A percentile compares a stretch with the other conserved stretches of the same genome.
These are phyloP conservation scores for Crocodylus rhombifer DNA, from an alignment of 2,797 vertebrate species.

Conservation along the genomic window DNA sequence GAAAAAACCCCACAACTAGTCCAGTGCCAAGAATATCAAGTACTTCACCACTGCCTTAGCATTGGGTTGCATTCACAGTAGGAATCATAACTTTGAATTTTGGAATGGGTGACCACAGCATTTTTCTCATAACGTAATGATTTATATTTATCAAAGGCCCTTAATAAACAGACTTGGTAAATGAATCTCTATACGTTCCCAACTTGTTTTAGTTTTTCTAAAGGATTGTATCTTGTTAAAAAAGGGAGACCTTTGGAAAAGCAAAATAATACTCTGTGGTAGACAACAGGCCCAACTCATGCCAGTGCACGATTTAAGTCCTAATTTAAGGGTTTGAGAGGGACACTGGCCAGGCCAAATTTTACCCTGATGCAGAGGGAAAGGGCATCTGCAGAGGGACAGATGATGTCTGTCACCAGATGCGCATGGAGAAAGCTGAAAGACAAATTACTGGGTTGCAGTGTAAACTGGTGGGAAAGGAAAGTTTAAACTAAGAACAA, in stretches of 20 bases:
- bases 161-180: neutral
- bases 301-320: neutral
- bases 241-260: neutral
- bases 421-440: neutral
- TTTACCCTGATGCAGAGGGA: neutral
- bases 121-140: neutral
- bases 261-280: neutral
- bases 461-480: neutral
- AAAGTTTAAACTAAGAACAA: neutral
- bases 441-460: neutral
- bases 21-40: neutral
- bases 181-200: neutral
- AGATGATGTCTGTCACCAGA: neutral
- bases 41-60: slow-evolving; percentile 29
- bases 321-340: neutral
- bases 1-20: neutral
- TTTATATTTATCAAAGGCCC: neutral
- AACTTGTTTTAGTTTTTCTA: neutral
- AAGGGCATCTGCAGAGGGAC: neutral
- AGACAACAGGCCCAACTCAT: rapidly evolving
- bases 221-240: neutral
- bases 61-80: slow-evolving; percentile 30
- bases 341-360: neutral
- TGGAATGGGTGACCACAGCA: neutral
- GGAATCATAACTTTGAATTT: neutral